phyloP scores from a whole-genome alignment of 92 coral and sea anemone species.

The Blastomussa wellsi region DNA sequence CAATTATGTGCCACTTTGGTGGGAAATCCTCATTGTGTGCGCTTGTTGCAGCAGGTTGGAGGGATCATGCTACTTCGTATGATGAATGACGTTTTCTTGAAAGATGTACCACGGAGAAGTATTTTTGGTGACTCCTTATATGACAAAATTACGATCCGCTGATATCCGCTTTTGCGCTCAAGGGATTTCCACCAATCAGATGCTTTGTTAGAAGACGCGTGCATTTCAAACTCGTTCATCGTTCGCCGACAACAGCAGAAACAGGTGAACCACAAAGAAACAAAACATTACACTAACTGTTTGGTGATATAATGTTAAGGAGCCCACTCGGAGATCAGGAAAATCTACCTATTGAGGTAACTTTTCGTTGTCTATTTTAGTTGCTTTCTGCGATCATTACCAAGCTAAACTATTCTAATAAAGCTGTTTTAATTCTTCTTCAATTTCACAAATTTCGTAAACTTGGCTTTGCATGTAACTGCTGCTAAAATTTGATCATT shows the following conservation, averaged over 20 bases:
- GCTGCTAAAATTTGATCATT: background rate
- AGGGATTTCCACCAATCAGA: conserved; percentile 24
- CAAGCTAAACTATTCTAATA: background rate
- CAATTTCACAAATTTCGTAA: background rate
- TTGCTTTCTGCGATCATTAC: background rate
- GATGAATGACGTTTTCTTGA: no score
- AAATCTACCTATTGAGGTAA: conserved; percentile 62
- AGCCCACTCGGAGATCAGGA: conserved; percentile 50
- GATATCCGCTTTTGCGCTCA: background rate
- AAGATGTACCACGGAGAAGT: no score
- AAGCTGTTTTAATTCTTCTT: background rate
- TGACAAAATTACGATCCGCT: background rate
- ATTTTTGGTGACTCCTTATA: background rate
- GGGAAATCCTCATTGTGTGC: no score
- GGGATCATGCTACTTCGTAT: no score
- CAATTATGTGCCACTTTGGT: no score
- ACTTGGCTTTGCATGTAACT: background rate
- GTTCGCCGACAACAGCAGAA: background rate
- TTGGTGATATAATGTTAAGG: background rate
- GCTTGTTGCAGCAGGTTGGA: no score
- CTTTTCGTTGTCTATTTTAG: background rate
- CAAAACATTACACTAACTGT: background rate
- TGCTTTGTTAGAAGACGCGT: conserved; percentile 31
- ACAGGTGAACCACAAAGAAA: background rate
- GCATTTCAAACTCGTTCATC: background rate